These are phyloP conservation scores for Plotosus lineatus DNA, from an alignment of 2,113 vertebrate species.

Conservation along the genomic window DNA sequence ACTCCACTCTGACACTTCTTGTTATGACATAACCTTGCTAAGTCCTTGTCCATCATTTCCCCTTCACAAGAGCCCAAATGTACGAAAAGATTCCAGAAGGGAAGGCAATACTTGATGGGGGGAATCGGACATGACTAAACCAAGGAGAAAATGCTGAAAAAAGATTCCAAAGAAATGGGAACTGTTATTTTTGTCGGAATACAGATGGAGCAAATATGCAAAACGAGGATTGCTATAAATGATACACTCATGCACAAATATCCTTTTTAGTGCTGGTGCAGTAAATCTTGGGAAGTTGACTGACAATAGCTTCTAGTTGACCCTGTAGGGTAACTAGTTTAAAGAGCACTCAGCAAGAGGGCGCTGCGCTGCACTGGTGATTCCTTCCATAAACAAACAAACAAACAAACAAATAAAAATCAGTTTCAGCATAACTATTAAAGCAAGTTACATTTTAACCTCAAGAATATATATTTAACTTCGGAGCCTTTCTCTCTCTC, in stretches of 20 bases:
- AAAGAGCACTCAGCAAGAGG: constrained; percentile 13
- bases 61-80: background rate
- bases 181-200: no score
- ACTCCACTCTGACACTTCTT: no score
- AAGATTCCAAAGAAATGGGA: no score
- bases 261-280: background rate
- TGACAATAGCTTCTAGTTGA: constrained; percentile 18
- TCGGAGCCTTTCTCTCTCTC: background rate
- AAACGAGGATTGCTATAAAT: background rate
- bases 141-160: no score
- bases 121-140: no score
- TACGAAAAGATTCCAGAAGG: background rate
- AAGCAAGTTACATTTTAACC: background rate
- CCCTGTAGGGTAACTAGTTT: constrained; percentile 13
- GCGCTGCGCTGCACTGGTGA: background rate
- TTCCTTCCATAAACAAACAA: background rate
- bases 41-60: background rate
- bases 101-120: background rate
- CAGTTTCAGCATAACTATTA: background rate
- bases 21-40: no score
- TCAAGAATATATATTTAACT: background rate
- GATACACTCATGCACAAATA: background rate
- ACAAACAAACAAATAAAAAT: background rate
- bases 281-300: background rate
- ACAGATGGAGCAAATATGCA: no score